Percentiles rank a stretch among this genome's conserved stretches.
These are phyloP conservation scores for Rhinichthys osculus DNA, from an alignment of 2,797 vertebrate genomes.

Conservation along the genomic window DNA sequence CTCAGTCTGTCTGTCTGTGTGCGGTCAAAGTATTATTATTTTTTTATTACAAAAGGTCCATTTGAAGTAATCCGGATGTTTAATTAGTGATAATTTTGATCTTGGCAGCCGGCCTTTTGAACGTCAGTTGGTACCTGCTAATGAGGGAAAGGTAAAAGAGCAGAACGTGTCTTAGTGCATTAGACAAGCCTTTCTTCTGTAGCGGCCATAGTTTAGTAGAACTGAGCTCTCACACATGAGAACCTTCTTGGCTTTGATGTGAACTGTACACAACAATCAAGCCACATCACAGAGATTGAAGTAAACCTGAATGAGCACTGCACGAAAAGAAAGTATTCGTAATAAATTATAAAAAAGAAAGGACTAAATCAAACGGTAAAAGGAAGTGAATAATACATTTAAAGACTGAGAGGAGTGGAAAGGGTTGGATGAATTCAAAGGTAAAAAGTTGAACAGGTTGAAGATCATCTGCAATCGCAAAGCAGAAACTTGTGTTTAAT, in stretches of 20 bases:
- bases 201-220: neutral
- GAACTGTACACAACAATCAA: conserved; percentile 32
- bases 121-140: conserved; percentile 6
- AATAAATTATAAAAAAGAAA: conserved; percentile 12
- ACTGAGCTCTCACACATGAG: neutral
- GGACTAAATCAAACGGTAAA: conserved; percentile 13
- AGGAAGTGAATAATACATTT: conserved; percentile 41
- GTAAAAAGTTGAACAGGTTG: conserved; percentile 31
- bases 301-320: neutral
- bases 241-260: conserved; percentile 20
- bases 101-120: conserved; percentile 34
- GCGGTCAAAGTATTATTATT: neutral
- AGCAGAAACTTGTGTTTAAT: conserved; percentile 10
- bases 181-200: neutral
- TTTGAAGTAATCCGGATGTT: conserved; percentile 46
- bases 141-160: conserved; percentile 44
- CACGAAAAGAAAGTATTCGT: neutral
- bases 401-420: conserved; percentile 20
- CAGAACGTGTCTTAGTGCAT: conserved; percentile 4
- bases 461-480: conserved; percentile 2
- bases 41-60: conserved; percentile 19
- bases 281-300: conserved; percentile 26
- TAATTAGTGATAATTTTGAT: conserved; percentile 53
- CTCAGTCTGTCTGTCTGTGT: conserved; percentile 6
- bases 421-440: neutral